These are phyloP conservation scores for Pelochelys cantorii DNA, from an alignment of 2,797 vertebrate genomes.

Conservation along the genomic window DNA sequence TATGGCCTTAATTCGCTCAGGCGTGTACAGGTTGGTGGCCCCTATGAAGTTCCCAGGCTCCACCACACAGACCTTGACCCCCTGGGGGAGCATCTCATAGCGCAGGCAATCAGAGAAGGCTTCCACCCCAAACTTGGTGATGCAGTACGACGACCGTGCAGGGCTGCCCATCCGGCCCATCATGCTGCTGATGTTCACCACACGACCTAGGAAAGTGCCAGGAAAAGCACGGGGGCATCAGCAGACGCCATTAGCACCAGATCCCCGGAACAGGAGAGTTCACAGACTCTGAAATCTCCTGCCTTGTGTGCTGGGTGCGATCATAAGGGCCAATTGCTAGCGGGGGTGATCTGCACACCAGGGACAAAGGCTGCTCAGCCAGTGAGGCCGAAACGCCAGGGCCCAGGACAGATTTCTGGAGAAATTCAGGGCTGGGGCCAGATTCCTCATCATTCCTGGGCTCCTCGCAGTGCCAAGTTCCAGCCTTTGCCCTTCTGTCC, in stretches of 20 bases:
- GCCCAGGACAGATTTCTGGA: background rate
- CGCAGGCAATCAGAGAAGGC: constrained; percentile 86
- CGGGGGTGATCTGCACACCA: background rate
- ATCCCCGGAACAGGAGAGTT: background rate
- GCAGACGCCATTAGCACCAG: background rate
- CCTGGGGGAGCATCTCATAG: constrained; percentile 82
- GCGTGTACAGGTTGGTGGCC: constrained; percentile 83
- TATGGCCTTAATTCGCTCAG: constrained; percentile 81
- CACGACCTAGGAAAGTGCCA: constrained; percentile 70
- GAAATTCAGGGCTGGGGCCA: background rate
- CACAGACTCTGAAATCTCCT: background rate
- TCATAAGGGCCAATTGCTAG: background rate
- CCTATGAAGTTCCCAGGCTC: constrained; percentile 86
- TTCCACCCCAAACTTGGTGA: constrained; percentile 86
- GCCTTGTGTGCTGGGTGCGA: background rate
- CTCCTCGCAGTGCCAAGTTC: background rate
- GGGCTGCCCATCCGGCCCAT: constrained; percentile 84
- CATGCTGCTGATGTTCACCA: constrained; percentile 87
- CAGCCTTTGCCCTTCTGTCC: background rate
- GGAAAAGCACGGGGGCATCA: background rate
- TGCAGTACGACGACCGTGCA: constrained; percentile 83
- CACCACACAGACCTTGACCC: constrained; percentile 84
- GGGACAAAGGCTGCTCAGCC: background rate
- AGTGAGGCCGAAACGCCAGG: background rate
- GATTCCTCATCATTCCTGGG: background rate